phyloP scores from a whole-genome alignment of 2,113 vertebrate species.

The Chionodraco myersi region DNA sequence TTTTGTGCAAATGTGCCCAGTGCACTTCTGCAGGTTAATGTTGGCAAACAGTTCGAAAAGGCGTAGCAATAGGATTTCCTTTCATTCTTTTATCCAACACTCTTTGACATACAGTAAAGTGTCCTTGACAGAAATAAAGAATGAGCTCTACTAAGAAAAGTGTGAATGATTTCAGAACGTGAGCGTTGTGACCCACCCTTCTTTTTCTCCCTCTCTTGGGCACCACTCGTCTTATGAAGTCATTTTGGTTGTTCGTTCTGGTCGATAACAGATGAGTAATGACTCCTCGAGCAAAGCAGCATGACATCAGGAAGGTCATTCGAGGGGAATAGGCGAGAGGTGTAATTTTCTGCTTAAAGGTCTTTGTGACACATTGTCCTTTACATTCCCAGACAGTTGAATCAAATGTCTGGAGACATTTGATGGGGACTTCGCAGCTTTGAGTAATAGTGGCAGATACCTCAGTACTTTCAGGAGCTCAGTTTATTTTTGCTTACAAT shows the following conservation, averaged over 20 bases:
- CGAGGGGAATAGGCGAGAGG: slow-evolving; percentile 41
- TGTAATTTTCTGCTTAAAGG: slow-evolving; percentile 45
- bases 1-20: too few relatives aligned
- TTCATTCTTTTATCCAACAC: too few relatives aligned
- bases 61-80: too few relatives aligned
- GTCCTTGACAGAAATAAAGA: slow-evolving; percentile 18
- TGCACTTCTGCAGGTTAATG: neutral
- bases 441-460: slow-evolving; percentile 7
- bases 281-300: slow-evolving; percentile 41
- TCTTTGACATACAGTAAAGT: neutral
- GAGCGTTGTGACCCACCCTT: slow-evolving; percentile 32
- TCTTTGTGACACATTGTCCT: slow-evolving; percentile 23
- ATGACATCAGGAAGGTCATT: slow-evolving; percentile 55
- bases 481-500: too few relatives aligned
- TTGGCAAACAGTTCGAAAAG: slow-evolving; percentile 11
- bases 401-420: neutral
- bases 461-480: neutral
- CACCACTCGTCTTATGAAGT: slow-evolving; percentile 67
- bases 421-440: slow-evolving; percentile 2
- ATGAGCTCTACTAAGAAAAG: slow-evolving; percentile 19
- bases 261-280: slow-evolving; percentile 67
- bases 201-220: slow-evolving; percentile 41
- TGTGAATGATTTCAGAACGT: slow-evolving; percentile 47
- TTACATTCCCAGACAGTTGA: neutral
- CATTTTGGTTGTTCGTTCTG: slow-evolving; percentile 48